Evolutionary conservation across 2,888 invertebrate genomes (phyloP), one percentile per base, ranked within the genome.

Genomic region (Polyommatus icarus): DNA sequence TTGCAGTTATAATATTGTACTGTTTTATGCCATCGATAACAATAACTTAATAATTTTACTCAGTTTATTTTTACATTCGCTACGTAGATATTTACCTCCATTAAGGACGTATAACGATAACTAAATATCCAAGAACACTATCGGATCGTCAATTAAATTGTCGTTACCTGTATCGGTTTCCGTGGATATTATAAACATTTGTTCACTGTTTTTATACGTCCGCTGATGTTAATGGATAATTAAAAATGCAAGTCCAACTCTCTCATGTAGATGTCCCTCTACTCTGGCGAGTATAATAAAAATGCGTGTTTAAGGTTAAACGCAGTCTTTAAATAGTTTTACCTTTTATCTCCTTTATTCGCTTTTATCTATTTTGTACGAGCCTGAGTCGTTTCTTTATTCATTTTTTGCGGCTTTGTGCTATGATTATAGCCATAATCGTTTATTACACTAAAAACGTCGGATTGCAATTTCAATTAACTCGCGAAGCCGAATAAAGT

Each of bases 201-300:
- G 50, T 71, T 57, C 10, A 67, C 59, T 20, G 76, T 79, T 79
- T 79, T 79, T 80, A 80, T 78, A 67, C 15, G 78, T 72, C 76
- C 73, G 57, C 76, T 71, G 77, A 78, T 80, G 79, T 77, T 79
- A 80, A 80, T 80, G 77, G 78, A 76, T 78, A 77, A 79, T 79
- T 80, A 79, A 79, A 79, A 76, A 77, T 24, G 72, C 57, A 57
- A 75, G 75, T 75, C 75, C 75, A 72, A 72, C 36, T 72, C 40
- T 72, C 20, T 77, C 57, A 57, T 57, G 77, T 71, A 57, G 77
- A 75, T 54, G 24, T 50, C 15, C 24, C 18, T 75, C 54, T 54
- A 24, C 75, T 29, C 75, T 3, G 75, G 75, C 75, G 75, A 50
- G 75, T 6, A 29, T 50, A 75, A 75, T 75, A 75, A 75, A 75